A percentile compares a stretch with the other conserved stretches of the same genome.
phyloP scores from a whole-genome alignment of 2,797 vertebrate genomes.

The Spinus olivaceus region DNA sequence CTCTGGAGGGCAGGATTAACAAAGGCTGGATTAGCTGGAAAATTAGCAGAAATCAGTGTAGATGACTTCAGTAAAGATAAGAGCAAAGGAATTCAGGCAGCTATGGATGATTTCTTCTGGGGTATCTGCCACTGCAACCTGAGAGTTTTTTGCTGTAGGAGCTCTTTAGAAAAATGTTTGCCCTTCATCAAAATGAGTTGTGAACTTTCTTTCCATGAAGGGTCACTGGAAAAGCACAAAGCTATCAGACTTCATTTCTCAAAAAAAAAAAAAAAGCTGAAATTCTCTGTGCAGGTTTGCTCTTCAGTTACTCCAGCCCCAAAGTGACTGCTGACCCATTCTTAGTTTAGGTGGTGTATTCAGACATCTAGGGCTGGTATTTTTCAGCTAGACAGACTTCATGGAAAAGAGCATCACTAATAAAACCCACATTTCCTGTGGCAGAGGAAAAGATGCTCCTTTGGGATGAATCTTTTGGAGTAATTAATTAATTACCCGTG shows the following conservation, averaged over 20 bases:
- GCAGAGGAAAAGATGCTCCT: background rate
- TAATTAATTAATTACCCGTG: background rate
- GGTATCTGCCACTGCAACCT: too few relatives aligned
- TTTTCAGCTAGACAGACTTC: background rate
- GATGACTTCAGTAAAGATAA: background rate
- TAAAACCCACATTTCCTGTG: background rate
- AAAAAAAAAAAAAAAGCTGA: background rate
- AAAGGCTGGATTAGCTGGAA: background rate
- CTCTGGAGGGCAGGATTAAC: background rate
- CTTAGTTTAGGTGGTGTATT: background rate
- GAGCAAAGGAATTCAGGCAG: background rate
- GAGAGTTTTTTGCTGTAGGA: background rate
- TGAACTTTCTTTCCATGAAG: background rate
- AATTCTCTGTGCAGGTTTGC: background rate
- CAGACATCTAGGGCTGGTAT: background rate
- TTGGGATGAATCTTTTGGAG: background rate
- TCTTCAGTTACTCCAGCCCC: background rate
- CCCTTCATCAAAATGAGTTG: background rate
- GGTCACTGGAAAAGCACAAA: background rate
- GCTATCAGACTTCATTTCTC: background rate
- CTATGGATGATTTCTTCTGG: background rate
- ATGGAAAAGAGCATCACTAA: background rate
- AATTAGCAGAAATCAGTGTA: background rate
- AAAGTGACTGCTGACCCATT: background rate
- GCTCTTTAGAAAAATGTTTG: background rate